These are phyloP conservation scores for Spilogale gracilis DNA, from an alignment of 2,113 vertebrate genomes.

Conservation along the genomic window DNA sequence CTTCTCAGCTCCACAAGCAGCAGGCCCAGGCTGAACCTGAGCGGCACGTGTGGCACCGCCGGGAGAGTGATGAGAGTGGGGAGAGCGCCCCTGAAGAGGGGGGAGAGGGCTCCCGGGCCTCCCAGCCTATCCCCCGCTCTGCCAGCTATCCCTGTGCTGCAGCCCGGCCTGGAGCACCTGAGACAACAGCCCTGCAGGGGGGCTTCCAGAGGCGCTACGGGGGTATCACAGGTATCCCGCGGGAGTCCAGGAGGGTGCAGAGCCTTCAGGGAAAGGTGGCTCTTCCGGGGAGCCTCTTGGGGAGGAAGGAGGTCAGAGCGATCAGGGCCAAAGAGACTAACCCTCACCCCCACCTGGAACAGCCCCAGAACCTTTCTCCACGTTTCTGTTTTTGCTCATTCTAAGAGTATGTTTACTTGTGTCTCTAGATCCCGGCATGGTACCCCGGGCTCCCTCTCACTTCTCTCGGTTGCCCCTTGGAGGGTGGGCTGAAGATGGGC, in stretches of 20 bases:
- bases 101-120: conserved; percentile 82
- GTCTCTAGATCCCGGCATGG: conserved; percentile 87
- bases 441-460: conserved; percentile 89
- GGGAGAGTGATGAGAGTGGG: conserved; percentile 97
- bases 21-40: conserved; percentile 93
- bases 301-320: neutral
- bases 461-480: conserved; percentile 94
- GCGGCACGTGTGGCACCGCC: conserved; percentile 97
- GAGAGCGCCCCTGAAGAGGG: conserved; percentile 94
- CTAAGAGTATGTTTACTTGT: neutral
- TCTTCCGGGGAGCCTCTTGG: neutral
- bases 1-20: conserved; percentile 95
- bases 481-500: conserved; percentile 95
- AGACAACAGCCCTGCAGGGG: conserved; percentile 87
- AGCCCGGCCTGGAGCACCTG: conserved; percentile 84
- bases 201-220: conserved; percentile 89
- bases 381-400: neutral
- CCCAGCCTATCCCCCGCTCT: conserved; percentile 91
- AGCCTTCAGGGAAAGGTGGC: neutral
- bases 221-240: conserved; percentile 89
- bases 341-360: too few species aligned
- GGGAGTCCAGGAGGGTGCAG: neutral
- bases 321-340: neutral
- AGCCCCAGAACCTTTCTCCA: neutral
- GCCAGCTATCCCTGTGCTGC: conserved; percentile 94